phyloP scores from a whole-genome alignment of 1,140 invertebrate genomes.

The Lysiphlebus fabarum region DNA sequence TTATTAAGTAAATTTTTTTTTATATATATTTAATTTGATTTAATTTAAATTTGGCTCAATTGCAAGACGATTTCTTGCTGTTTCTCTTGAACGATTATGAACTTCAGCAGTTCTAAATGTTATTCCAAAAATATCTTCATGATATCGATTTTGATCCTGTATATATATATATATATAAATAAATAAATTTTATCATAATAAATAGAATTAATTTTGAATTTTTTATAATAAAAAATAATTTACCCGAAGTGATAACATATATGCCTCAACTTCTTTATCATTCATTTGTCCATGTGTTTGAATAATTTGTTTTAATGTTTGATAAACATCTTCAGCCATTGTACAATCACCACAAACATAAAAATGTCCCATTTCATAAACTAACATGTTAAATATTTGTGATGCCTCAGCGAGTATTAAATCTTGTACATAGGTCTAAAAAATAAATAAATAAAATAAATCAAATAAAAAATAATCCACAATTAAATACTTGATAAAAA shows the following conservation, averaged over 20 bases:
- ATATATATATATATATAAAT: too few species aligned
- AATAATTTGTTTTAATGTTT: slow-evolving; percentile 86
- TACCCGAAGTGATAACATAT: slow-evolving; percentile 83
- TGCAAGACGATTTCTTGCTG: slow-evolving; percentile 74
- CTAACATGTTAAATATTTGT: slow-evolving; percentile 74
- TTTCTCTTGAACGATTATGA: slow-evolving; percentile 78
- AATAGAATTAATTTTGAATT: not conserved
- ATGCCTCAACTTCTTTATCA: slow-evolving; percentile 78
- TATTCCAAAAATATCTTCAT: slow-evolving; percentile 96
- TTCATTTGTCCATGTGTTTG: slow-evolving; percentile 77
- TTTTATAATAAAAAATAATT: slow-evolving; percentile 26
- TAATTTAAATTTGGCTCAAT: slow-evolving; percentile 49
- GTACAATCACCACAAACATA: slow-evolving; percentile 97
- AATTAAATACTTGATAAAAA: too few species aligned
- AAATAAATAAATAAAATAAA: slow-evolving; percentile 25
- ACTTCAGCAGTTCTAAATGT: slow-evolving; percentile 86
- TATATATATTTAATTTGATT: too few species aligned
- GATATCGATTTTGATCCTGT: slow-evolving; percentile 90
- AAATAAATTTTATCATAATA: not conserved
- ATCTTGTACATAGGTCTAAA: slow-evolving; percentile 93
- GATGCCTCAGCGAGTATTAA: slow-evolving; percentile 73
- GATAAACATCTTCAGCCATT: slow-evolving; percentile 97
- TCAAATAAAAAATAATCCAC: too few species aligned
- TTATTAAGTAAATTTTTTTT: too few species aligned
- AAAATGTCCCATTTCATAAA: slow-evolving; percentile 82